Percentiles rank a stretch among this genome's conserved stretches.
Conservation (phyloP, 2,888 invertebrate species). For the Athalia rosae region DNA sequence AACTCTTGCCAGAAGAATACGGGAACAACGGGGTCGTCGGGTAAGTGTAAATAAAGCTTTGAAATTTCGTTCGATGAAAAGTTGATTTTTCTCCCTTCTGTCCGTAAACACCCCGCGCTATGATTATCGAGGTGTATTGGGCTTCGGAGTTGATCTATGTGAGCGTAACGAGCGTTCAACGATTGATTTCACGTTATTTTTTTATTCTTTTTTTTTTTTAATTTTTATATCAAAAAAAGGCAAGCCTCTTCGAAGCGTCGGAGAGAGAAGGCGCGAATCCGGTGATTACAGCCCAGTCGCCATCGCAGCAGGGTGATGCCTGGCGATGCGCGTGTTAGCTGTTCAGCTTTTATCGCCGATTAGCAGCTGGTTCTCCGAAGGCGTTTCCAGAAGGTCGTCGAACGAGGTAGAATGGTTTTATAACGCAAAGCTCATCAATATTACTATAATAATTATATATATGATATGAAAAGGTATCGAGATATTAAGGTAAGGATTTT, state of each 20-base stretch:
- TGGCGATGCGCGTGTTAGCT: conserved; percentile 68
- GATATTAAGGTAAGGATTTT: conserved; percentile 38
- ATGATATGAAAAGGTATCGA: conserved; percentile 26
- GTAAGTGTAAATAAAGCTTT: conserved; percentile 72
- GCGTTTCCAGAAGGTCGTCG: conserved; percentile 16
- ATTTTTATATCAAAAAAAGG: conserved; percentile 53
- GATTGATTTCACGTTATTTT: not conserved
- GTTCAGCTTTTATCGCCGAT: not conserved
- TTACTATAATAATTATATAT: conserved; percentile 9
- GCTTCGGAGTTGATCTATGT: no score
- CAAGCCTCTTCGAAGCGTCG: conserved; percentile 67
- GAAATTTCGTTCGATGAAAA: no score
- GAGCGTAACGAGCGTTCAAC: no score
- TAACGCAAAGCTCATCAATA: conserved; percentile 41
- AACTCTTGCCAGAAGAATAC: conserved; percentile 86
- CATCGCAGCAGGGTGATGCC: conserved; percentile 65
- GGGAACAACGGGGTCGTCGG: conserved; percentile 86
- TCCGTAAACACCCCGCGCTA: no score
- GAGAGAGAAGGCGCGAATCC: conserved; percentile 65
- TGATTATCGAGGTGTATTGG: no score
- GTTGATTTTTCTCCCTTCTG: no score
- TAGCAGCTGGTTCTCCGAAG: conserved; percentile 4
- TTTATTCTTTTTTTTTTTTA: not conserved
- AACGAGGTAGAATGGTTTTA: conserved; percentile 30
- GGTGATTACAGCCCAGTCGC: conserved; percentile 64